Conservation (phyloP, 2,797 vertebrate species). For the Valencia hispanica region DNA sequence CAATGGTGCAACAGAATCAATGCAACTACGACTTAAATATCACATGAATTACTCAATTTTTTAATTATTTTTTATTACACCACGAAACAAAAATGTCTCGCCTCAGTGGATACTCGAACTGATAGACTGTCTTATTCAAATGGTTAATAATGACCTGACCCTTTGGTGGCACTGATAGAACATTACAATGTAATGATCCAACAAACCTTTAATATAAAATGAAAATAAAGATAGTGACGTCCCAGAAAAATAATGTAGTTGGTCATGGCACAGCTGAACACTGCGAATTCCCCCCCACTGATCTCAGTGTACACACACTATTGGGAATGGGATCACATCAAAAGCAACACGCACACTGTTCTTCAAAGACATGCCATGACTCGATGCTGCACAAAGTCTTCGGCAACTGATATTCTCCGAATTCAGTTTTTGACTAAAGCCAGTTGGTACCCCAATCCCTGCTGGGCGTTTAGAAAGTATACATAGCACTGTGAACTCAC, state of each 20-base stretch:
- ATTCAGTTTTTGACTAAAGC: background rate
- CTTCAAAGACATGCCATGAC: background rate
- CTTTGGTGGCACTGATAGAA: background rate
- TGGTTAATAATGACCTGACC: no score
- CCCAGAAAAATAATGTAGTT: background rate
- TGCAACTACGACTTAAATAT: background rate
- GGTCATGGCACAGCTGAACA: background rate
- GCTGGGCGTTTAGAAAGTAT: background rate
- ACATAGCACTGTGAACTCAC: background rate
- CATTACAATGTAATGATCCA: background rate
- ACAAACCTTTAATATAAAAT: background rate
- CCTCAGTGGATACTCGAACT: background rate
- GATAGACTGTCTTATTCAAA: no score
- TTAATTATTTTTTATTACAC: background rate
- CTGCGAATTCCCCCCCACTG: background rate
- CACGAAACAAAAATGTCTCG: background rate
- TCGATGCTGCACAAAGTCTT: background rate
- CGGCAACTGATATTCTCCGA: background rate
- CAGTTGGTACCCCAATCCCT: background rate
- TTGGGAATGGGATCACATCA: background rate
- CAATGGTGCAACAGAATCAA: background rate
- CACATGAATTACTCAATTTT: background rate
- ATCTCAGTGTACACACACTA: background rate
- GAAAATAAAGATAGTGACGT: background rate
- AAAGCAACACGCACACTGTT: background rate